Conservation (phyloP, 2,888 invertebrate genomes). For the Teleogryllus oceanicus region DNA sequence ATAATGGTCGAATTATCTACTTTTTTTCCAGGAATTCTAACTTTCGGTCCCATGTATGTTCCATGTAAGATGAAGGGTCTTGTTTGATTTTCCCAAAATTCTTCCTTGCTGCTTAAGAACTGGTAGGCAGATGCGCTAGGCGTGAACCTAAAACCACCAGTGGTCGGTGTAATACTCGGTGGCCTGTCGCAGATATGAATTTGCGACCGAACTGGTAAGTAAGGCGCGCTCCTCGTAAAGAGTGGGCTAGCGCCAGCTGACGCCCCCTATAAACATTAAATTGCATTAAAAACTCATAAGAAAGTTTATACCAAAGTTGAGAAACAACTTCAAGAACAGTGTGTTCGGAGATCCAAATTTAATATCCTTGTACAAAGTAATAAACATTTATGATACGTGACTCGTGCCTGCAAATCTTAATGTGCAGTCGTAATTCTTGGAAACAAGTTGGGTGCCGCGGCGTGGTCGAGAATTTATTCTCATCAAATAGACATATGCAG, state of each 20-base stretch:
- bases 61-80: too few relatives aligned
- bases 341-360: conserved; percentile 5
- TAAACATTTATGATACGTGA: conserved; percentile 9
- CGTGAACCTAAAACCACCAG: too few relatives aligned
- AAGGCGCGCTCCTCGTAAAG: not conserved
- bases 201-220: too few relatives aligned
- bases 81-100: too few relatives aligned
- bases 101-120: too few relatives aligned
- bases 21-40: too few relatives aligned
- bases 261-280: not conserved
- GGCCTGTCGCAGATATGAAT: too few relatives aligned
- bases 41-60: too few relatives aligned
- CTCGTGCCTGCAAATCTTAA: conserved; percentile 7
- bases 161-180: too few relatives aligned
- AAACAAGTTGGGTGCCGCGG: not conserved
- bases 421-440: conserved; percentile 18
- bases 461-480: not conserved
- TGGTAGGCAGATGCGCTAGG: too few relatives aligned
- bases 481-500: not conserved
- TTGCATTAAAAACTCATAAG: conserved; percentile 18
- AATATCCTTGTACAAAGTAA: conserved; percentile 11
- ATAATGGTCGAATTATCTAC: too few relatives aligned
- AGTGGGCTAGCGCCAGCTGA: not conserved
- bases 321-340: not conserved
- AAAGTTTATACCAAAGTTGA: not conserved